These are phyloP conservation scores for Rhizomys pruinosus DNA, from an alignment of 2,113 vertebrate genomes.

Conservation along the genomic window DNA sequence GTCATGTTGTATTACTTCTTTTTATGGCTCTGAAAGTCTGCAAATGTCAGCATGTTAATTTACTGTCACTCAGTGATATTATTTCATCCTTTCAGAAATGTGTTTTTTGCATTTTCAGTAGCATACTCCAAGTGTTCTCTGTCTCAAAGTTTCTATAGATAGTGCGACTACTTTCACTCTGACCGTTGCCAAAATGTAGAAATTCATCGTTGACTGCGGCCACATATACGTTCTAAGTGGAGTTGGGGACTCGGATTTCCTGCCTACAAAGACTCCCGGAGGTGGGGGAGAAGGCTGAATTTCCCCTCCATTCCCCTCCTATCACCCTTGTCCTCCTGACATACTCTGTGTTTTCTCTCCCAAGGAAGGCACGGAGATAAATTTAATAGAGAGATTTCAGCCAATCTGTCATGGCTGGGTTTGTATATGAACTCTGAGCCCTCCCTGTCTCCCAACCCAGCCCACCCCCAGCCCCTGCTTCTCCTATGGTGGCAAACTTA, in stretches of 20 bases:
- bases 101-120: slow-evolving; percentile 80
- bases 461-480: slow-evolving; percentile 66
- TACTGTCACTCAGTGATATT: slow-evolving; percentile 82
- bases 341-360: slow-evolving; percentile 79
- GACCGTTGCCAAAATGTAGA: slow-evolving; percentile 80
- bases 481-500: slow-evolving; percentile 88
- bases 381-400: slow-evolving; percentile 83
- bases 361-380: slow-evolving; percentile 83
- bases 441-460: slow-evolving; percentile 37
- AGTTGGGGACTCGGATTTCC: slow-evolving; percentile 64
- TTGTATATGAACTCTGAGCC: slow-evolving; percentile 77
- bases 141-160: slow-evolving; percentile 83
- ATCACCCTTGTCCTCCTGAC: slow-evolving; percentile 78
- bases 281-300: slow-evolving; percentile 72
- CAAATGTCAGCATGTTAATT: slow-evolving; percentile 84
- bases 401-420: slow-evolving; percentile 78
- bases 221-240: slow-evolving; percentile 66
- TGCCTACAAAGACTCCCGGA: slow-evolving; percentile 42
- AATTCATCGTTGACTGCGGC: slow-evolving; percentile 72
- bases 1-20: slow-evolving; percentile 85
- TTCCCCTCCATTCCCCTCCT: slow-evolving; percentile 72
- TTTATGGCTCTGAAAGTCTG: slow-evolving; percentile 86
- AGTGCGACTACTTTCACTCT: slow-evolving; percentile 79
- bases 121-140: slow-evolving; percentile 77
- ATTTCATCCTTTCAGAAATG: slow-evolving; percentile 82